Evolutionary conservation across 2,113 vertebrate species (phyloP).

Genomic region (Rhegmatorhina hoffmannsi): DNA sequence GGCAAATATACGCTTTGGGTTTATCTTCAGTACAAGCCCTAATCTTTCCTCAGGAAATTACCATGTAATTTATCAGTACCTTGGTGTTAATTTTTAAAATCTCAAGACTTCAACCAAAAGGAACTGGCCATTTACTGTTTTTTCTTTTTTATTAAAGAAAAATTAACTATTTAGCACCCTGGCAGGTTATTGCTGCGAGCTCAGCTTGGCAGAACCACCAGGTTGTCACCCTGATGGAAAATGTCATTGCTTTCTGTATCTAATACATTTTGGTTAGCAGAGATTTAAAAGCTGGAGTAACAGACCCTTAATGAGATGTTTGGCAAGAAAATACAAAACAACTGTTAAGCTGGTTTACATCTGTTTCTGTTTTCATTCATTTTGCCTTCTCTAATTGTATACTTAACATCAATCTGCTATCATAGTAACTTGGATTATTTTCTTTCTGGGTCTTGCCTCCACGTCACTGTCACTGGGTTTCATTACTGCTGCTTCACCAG

Average conservation of each 20-base stretch:
- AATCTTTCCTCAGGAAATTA: constrained; percentile 50
- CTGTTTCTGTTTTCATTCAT: constrained; percentile 22
- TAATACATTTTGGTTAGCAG: not conserved
- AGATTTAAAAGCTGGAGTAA: constrained; percentile 23
- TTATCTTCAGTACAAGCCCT: constrained; percentile 19
- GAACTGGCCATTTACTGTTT: not conserved
- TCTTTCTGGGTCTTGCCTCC: not conserved
- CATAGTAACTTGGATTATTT: not conserved
- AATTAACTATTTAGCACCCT: not conserved
- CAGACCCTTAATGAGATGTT: not conserved
- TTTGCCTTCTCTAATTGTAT: not conserved
- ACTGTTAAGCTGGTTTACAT: constrained; percentile 28
- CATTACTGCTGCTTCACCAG: not conserved
- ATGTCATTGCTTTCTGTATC: not conserved
- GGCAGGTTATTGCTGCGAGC: not conserved
- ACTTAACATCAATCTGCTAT: constrained; percentile 8
- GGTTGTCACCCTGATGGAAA: not conserved
- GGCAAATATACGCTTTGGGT: not conserved
- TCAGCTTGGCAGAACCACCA: not conserved
- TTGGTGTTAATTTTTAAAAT: constrained; percentile 9
- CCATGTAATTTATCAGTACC: not conserved
- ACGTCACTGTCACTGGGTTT: not conserved
- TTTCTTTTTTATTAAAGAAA: not conserved
- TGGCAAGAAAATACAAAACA: constrained; percentile 5
- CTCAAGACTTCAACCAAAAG: not conserved